Evolutionary conservation across 2,113 vertebrate genomes (phyloP), one percentile per base, ranked within the genome.

Genomic region (Microcebus murinus): DNA sequence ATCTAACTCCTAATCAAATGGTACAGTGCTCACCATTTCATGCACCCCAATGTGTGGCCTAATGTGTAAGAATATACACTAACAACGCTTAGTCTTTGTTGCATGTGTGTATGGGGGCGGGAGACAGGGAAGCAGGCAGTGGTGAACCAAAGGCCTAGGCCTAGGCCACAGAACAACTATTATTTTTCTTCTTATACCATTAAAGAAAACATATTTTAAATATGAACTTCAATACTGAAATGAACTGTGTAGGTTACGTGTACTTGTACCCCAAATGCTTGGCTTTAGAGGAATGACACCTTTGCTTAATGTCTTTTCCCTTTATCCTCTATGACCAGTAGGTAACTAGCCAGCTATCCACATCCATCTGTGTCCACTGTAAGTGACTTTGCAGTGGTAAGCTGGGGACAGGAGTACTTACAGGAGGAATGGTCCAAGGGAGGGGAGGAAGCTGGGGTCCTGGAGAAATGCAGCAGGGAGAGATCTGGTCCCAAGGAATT

Each of bases 381-480:
- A 20, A 68, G 31, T 61, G 70, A 76, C 23, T 25, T 55, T 23
- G 1, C 8, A 31, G 55, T 8, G 71, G 0, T 29, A 8, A 50
- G 4, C 52, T 21, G 20, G 90, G 74, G 65, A 23, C 8, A 79
- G 27, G 21, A 61, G 8, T 15, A 95, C 97, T 97, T 86, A 97
- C 95, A 0, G 20, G 86, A 1, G 23, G 74, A 29, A 48, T 29
- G 55, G 31, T 52, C 74, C 36, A 63, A 95, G 36, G 84, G 20
- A 59, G 61, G 2, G 14, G 73, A 52, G 27, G 2, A 61, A 68
- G 86, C 63, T 0, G 21, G 18, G 1, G 91, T 86, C 87, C 61
- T 59, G 88, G 92, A 94, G n/a, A 85, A 80, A 39, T 2, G 61
- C 3, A 4, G 50, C 42, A 27, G 4, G 0, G 74, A 77, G 13